These are phyloP conservation scores for Garra rufa DNA, from an alignment of 2,113 vertebrate genomes.

Conservation along the genomic window DNA sequence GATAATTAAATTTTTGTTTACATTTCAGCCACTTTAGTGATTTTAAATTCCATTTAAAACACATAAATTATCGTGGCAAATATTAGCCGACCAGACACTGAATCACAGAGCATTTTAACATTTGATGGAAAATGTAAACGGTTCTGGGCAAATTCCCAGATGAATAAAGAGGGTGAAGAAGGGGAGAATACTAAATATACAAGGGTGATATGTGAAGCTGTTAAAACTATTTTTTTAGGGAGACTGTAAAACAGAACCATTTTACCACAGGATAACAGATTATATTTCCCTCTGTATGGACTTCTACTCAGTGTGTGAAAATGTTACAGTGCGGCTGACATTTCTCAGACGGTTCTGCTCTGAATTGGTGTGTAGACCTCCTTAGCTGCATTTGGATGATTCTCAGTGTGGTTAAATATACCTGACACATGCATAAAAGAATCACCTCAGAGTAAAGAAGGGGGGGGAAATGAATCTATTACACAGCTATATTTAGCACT, in stretches of 20 bases:
- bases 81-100: not conserved
- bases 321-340: not conserved
- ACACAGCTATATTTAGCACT: slow-evolving; percentile 81
- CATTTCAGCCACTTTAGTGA: not conserved
- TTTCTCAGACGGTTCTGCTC: slow-evolving; percentile 30
- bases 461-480: slow-evolving; percentile 77
- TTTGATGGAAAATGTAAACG: not conserved
- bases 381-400: slow-evolving; percentile 64
- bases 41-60: not conserved
- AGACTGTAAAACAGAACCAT: slow-evolving; percentile 3
- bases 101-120: not conserved
- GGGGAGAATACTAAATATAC: not conserved
- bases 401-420: slow-evolving; percentile 73
- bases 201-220: not conserved
- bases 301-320: not conserved
- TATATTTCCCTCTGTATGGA: not conserved
- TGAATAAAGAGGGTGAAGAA: not conserved
- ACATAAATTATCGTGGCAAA: not conserved
- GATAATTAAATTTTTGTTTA: not conserved
- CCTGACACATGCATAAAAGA: slow-evolving; percentile 69
- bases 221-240: not conserved
- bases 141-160: slow-evolving; percentile 5
- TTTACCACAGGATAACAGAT: not conserved
- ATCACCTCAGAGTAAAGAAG: slow-evolving; percentile 62
- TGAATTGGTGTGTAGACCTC: slow-evolving; percentile 55